Evolutionary conservation across 1,140 invertebrate genomes (phyloP).

Genomic region (Conus ventricosus): DNA sequence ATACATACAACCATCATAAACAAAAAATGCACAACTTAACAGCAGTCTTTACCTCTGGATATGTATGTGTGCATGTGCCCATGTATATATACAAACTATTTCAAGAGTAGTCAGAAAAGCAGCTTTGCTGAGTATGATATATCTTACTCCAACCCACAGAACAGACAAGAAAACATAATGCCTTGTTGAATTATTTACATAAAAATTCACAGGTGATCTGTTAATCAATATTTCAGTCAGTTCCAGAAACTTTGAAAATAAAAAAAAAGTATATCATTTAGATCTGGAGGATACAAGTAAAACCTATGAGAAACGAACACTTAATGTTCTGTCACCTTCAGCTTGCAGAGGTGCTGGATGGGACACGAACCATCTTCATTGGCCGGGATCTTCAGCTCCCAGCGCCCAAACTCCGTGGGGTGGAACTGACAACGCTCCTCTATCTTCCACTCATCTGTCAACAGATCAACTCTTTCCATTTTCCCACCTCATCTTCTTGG

Average conservation of each 20-base stretch:
- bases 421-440: slow-evolving; percentile 84
- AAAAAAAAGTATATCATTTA: too few relatives aligned
- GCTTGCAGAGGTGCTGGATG: slow-evolving; percentile 89
- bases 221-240: too few relatives aligned
- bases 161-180: too few relatives aligned
- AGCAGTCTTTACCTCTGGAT: not conserved
- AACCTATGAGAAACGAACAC: too few relatives aligned
- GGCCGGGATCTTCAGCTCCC: slow-evolving; percentile 91
- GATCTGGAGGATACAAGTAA: too few relatives aligned
- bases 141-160: too few relatives aligned
- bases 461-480: not conserved
- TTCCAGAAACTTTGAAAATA: too few relatives aligned
- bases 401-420: slow-evolving; percentile 94
- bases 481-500: not conserved
- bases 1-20: not conserved
- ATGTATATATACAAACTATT: not conserved
- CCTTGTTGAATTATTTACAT: too few relatives aligned
- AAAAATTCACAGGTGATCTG: too few relatives aligned
- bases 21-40: too few relatives aligned
- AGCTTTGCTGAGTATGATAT: too few relatives aligned
- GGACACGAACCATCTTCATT: slow-evolving; percentile 88
- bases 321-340: slow-evolving; percentile 81
- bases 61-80: not conserved
- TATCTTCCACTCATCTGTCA: slow-evolving; percentile 89
- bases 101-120: too few relatives aligned